phyloP scores from a whole-genome alignment of 1,140 invertebrate species.

The Dreissena rostriformis region DNA sequence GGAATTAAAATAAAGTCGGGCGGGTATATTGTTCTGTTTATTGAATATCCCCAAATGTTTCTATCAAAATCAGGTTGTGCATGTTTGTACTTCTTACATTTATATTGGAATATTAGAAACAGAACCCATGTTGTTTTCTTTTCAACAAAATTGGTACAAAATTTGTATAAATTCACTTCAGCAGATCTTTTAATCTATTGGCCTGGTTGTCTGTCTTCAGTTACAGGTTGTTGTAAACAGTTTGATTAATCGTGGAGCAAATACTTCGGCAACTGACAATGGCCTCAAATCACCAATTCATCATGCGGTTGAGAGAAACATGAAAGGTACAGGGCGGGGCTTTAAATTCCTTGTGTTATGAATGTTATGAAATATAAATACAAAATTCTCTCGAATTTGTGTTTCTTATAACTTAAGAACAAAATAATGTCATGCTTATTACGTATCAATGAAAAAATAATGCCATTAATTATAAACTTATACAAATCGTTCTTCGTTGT shows the following conservation, averaged over 20 bases:
- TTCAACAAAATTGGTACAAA: not conserved
- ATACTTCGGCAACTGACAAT: constrained; percentile 63
- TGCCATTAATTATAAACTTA: not conserved
- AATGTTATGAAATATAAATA: not conserved
- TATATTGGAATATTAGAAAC: not conserved
- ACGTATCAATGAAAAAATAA: not conserved
- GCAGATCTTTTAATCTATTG: not conserved
- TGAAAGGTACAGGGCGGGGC: constrained; percentile 50
- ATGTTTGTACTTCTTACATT: not conserved
- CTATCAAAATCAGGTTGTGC: not conserved
- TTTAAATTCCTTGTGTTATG: not conserved
- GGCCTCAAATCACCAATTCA: constrained; percentile 72
- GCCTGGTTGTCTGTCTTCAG: constrained; percentile 51
- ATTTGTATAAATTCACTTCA: not conserved
- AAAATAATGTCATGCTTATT: not conserved
- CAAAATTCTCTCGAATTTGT: not conserved
- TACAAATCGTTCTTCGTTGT: not conserved
- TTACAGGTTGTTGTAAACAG: constrained; percentile 70
- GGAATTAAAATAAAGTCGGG: not conserved
- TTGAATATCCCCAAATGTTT: not conserved
- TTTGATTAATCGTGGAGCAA: constrained; percentile 72
- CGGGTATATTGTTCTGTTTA: not conserved
- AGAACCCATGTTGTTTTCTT: not conserved
- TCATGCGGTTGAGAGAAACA: constrained; percentile 69
- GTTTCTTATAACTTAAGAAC: not conserved